Conservation (phyloP, 2,113 vertebrate genomes). For the Lophotis ruficrista region DNA sequence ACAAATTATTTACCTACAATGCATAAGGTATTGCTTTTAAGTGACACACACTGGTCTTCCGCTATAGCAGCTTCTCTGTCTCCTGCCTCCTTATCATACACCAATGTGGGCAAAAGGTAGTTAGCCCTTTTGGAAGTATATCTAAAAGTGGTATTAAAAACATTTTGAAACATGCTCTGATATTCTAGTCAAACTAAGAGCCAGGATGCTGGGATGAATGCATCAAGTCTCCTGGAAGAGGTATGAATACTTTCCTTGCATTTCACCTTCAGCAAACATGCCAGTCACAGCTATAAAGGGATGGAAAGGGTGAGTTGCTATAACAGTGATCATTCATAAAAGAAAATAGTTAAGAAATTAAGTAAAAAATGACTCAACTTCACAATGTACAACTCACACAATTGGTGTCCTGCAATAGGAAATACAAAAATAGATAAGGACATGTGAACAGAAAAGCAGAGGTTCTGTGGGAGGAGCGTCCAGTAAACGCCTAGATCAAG, state of each 20-base stretch:
- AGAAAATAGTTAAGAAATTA: background rate
- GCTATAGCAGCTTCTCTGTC: background rate
- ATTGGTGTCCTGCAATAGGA: background rate
- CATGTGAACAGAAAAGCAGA: background rate
- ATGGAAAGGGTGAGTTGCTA: background rate
- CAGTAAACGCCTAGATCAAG: background rate
- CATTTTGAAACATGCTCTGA: background rate
- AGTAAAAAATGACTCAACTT: background rate
- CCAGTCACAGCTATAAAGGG: background rate
- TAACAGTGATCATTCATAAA: background rate
- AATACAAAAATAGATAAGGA: background rate
- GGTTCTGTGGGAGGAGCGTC: background rate
- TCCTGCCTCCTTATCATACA: background rate
- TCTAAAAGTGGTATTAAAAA: background rate
- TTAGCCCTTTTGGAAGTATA: background rate
- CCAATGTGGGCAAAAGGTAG: background rate
- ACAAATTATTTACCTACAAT: conserved; percentile 45
- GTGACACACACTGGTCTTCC: background rate
- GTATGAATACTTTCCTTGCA: background rate
- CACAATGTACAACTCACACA: background rate
- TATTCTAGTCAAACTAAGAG: background rate
- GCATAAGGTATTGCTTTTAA: background rate
- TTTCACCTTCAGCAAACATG: conserved; percentile 1
- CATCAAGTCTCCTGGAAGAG: background rate
- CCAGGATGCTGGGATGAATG: background rate